Percentiles rank a stretch among this genome's conserved stretches.
These are phyloP conservation scores for Sarcophaga bullata DNA, from an alignment of 1,140 invertebrate genomes.

Conservation along the genomic window DNA sequence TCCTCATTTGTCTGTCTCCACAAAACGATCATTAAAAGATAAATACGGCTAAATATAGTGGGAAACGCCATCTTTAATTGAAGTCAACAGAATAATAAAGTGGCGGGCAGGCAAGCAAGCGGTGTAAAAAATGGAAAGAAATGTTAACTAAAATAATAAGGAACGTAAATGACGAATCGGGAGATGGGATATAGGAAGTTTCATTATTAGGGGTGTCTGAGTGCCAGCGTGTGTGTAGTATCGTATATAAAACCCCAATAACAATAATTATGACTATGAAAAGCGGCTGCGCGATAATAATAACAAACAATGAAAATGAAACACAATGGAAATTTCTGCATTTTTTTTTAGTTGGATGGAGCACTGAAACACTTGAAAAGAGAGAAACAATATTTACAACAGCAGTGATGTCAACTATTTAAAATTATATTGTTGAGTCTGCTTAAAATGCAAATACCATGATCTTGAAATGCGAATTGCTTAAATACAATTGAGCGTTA, in stretches of 20 bases:
- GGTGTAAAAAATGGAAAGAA: too few species aligned
- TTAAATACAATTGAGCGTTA: too few species aligned
- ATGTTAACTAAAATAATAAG: background rate
- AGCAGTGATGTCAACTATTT: too few species aligned
- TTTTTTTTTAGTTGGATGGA: background rate
- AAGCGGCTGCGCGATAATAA: constrained; percentile 27
- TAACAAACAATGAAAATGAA: background rate
- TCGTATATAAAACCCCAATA: background rate
- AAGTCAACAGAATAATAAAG: background rate
- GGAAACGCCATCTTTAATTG: constrained; percentile 17
- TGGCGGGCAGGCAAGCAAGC: too few species aligned
- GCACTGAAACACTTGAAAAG: constrained; percentile 13
- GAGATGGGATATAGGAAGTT: background rate
- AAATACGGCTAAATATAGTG: background rate
- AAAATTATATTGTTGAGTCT: too few species aligned
- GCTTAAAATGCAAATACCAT: too few species aligned
- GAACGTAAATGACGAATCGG: background rate
- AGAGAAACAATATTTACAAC: background rate
- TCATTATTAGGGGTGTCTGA: background rate
- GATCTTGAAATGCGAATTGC: too few species aligned
- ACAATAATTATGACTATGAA: background rate
- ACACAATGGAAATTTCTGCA: background rate
- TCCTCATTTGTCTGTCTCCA: background rate
- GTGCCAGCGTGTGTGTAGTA: background rate
- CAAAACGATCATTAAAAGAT: constrained; percentile 19